phyloP scores from a whole-genome alignment of 1,140 invertebrate genomes.

The Caenorhabditis remanei region DNA sequence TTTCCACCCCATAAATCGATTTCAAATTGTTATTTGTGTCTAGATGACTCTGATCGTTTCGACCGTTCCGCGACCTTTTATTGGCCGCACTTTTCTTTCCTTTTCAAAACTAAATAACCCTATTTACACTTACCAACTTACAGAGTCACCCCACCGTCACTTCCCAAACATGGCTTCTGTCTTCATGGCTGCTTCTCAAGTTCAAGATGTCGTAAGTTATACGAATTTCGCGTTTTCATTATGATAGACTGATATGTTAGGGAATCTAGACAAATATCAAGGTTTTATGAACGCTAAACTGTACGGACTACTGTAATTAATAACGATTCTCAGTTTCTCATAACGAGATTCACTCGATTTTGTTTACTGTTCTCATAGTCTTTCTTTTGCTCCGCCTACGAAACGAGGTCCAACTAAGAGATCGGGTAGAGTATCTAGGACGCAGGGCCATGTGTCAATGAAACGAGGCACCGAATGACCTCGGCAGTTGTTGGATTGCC shows the following conservation, averaged over 20 bases:
- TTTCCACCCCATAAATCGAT: conserved; percentile 21
- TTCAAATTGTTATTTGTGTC: not conserved
- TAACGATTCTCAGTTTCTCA: no score
- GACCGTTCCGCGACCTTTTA: not conserved
- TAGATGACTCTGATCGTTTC: not conserved
- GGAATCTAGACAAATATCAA: no score
- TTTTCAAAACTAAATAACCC: not conserved
- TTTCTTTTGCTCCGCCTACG: no score
- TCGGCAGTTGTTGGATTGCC: not conserved
- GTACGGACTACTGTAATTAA: no score
- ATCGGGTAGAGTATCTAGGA: not conserved
- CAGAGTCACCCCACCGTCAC: not conserved
- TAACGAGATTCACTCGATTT: no score
- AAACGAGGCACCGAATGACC: conserved; percentile 1
- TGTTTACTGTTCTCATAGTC: no score
- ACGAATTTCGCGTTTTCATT: no score
- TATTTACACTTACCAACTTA: not conserved
- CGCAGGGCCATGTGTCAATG: not conserved
- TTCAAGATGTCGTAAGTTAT: conserved; percentile 34
- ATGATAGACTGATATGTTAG: no score
- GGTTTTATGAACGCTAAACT: no score
- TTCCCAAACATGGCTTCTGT: not conserved
- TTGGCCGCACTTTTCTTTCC: not conserved
- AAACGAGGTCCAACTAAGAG: no score
- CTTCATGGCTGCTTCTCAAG: not conserved